Conservation (phyloP, 2,888 invertebrate species). For the Meta bourneti region DNA sequence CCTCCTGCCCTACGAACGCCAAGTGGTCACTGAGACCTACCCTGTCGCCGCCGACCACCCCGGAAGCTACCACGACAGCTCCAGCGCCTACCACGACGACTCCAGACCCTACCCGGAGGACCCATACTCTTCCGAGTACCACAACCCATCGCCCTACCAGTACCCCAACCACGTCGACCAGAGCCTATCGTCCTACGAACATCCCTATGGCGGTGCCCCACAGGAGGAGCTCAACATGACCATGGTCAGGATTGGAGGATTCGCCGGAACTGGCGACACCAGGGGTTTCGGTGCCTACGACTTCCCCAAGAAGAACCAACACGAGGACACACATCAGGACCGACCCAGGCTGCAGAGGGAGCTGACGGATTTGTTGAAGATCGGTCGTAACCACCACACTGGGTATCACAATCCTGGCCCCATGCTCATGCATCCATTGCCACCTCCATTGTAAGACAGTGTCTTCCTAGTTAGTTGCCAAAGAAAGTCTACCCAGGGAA, state of each 20-base stretch:
- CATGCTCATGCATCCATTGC: slow-evolving; percentile 23
- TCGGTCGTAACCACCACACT: slow-evolving; percentile 6
- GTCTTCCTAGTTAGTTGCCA: slow-evolving; percentile 11
- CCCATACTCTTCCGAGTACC: neutral
- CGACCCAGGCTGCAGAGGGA: neutral
- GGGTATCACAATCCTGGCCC: slow-evolving; percentile 19
- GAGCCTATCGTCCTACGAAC: slow-evolving; percentile 29
- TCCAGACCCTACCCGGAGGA: neutral
- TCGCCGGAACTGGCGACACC: slow-evolving; percentile 68
- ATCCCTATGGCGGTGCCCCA: neutral
- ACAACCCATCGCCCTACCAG: slow-evolving; percentile 1
- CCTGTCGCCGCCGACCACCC: neutral
- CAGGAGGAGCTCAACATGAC: slow-evolving; percentile 60
- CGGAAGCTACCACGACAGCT: neutral
- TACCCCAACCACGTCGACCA: neutral
- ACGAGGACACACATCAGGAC: slow-evolving; percentile 3
- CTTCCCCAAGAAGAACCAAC: slow-evolving; percentile 35
- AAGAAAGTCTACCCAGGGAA: neutral
- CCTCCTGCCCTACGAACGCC: slow-evolving; percentile 19
- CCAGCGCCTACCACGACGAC: neutral
- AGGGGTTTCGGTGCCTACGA: slow-evolving; percentile 69
- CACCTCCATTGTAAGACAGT: slow-evolving; percentile 37
- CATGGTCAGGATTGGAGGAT: slow-evolving; percentile 57
- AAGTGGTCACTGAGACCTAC: neutral
- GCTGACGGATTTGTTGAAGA: slow-evolving; percentile 27